phyloP scores from a whole-genome alignment of 2,113 vertebrate species.

The Gavia stellata region DNA sequence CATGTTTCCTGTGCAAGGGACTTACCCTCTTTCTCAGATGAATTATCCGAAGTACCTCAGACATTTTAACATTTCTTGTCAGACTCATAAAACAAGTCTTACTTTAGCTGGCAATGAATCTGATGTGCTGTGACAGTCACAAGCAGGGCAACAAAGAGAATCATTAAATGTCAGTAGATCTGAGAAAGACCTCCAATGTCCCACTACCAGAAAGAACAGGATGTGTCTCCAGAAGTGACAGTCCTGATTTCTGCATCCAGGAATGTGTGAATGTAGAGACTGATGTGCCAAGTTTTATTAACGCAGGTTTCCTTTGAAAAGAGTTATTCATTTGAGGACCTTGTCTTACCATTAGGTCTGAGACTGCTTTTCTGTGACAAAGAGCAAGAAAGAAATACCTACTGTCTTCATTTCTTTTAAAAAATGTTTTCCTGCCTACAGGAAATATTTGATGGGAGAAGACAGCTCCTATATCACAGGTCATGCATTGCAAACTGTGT shows the following conservation, averaged over 20 bases:
- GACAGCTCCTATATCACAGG: neutral
- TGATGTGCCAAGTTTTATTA: neutral
- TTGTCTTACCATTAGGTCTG: neutral
- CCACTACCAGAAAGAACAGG: neutral
- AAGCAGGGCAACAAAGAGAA: slow-evolving; percentile 12
- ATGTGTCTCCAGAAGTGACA: neutral
- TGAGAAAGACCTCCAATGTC: neutral
- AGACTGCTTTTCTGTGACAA: neutral
- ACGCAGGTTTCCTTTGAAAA: neutral
- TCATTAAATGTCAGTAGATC: neutral
- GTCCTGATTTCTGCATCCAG: neutral
- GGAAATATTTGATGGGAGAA: neutral
- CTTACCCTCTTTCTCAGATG: neutral
- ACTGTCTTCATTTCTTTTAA: neutral
- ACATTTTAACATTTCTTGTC: neutral
- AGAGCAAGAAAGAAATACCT: neutral
- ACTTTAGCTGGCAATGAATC: neutral
- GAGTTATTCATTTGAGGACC: neutral
- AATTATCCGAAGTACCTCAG: neutral
- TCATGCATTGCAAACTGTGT: neutral
- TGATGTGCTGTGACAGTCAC: slow-evolving; percentile 6
- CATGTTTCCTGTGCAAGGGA: neutral
- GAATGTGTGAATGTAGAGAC: neutral
- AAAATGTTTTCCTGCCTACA: neutral
- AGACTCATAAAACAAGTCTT: neutral